Evolutionary conservation across 2,113 vertebrate species (phyloP).

Genomic region (Columba livia): DNA sequence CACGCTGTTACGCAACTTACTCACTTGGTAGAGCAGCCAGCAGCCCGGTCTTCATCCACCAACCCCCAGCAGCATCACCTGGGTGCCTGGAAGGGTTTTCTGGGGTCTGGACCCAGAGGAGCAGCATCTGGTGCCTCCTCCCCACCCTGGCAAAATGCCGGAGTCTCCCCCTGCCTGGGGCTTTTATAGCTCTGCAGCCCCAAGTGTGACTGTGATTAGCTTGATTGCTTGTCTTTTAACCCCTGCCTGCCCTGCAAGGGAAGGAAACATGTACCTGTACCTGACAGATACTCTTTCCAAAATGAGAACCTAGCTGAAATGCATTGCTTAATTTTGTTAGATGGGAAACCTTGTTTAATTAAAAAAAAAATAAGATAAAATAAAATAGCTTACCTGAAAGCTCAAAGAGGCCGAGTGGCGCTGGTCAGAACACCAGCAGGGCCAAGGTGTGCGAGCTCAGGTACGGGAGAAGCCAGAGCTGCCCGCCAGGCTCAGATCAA

Average conservation of each 20-base stretch:
- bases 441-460: too few relatives aligned
- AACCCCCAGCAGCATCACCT: neutral
- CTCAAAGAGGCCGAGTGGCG: neutral
- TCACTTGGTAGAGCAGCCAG: fast-evolving
- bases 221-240: neutral
- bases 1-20: fast-evolving
- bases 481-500: neutral
- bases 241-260: neutral
- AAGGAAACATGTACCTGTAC: neutral
- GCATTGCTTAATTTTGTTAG: neutral
- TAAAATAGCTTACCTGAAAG: neutral
- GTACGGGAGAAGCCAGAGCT: neutral
- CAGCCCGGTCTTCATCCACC: fast-evolving
- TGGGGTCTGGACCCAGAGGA: neutral
- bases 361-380: too few relatives aligned
- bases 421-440: too few relatives aligned
- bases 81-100: too few relatives aligned
- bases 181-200: neutral
- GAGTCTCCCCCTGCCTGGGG: fast-evolving
- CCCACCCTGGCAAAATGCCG: fast-evolving
- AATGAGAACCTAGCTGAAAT: neutral
- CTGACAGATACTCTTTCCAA: neutral
- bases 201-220: neutral
- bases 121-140: fast-evolving
- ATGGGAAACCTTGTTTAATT: neutral